A percentile compares a stretch with the other conserved stretches of the same genome.
Conservation (phyloP, 2,113 vertebrate genomes). For the Heteronetta atricapilla region DNA sequence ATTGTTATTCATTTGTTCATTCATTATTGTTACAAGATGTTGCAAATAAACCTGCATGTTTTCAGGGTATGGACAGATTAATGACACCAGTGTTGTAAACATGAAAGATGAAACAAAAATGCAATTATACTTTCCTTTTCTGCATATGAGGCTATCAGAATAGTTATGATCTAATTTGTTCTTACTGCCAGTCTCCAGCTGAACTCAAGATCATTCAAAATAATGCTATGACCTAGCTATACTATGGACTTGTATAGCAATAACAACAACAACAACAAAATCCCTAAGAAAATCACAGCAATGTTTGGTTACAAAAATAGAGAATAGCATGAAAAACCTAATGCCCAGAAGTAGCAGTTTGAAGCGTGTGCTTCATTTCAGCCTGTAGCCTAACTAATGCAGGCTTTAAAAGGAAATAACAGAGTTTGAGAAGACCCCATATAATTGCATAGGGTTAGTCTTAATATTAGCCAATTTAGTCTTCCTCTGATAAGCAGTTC, state of each 20-base stretch:
- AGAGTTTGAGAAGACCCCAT: background rate
- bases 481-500: background rate
- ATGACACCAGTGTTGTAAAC: background rate
- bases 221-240: background rate
- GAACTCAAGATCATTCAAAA: conserved; percentile 22
- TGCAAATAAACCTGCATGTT: background rate
- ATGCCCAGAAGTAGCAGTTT: background rate
- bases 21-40: background rate
- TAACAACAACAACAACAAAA: conserved; percentile 1
- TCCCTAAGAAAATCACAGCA: background rate
- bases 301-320: background rate
- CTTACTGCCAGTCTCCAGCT: background rate
- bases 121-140: background rate
- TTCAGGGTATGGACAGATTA: background rate
- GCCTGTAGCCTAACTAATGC: background rate
- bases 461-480: conserved; percentile 1
- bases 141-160: background rate
- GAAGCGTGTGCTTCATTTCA: conserved; percentile 22
- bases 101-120: background rate
- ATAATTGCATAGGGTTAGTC: background rate
- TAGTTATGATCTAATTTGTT: background rate
- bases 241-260: background rate
- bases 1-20: background rate
- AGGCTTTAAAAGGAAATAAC: background rate
- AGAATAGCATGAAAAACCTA: background rate